Evolutionary conservation across 2,888 invertebrate genomes (phyloP).

Genomic region (Lepidocyrtoides sp.): DNA sequence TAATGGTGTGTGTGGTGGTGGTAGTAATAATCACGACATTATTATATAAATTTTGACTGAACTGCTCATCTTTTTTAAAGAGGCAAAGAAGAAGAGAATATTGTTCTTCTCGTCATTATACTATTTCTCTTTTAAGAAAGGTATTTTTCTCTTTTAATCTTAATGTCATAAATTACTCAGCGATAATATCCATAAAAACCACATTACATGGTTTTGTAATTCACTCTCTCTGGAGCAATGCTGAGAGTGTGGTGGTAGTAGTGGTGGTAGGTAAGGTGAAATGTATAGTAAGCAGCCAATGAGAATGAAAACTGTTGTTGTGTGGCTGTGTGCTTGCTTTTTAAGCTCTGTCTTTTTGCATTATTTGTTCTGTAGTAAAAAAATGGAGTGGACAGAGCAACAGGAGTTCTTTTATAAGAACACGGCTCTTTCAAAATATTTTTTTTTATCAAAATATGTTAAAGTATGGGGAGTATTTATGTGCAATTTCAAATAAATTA

Average conservation of each 20-base stretch:
- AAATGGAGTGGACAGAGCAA: neutral
- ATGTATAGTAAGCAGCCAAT: conserved; percentile 13
- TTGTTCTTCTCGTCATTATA: conserved; percentile 55
- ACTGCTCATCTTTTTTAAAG: neutral
- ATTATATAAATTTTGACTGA: conserved; percentile 29
- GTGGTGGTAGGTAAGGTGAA: too few relatives aligned
- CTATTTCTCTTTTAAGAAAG: conserved; percentile 21
- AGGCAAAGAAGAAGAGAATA: conserved; percentile 13
- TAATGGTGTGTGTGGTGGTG: conserved; percentile 15
- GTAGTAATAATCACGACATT: neutral
- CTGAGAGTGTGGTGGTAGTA: too few relatives aligned
- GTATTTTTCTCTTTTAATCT: conserved; percentile 67
- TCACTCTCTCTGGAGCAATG: conserved; percentile 59
- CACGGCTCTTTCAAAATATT: neutral
- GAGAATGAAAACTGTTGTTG: neutral
- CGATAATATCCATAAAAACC: conserved; percentile 83
- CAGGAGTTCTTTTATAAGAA: neutral
- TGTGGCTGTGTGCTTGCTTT: neutral
- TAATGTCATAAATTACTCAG: conserved; percentile 82
- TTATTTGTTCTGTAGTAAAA: neutral
- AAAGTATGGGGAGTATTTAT: neutral
- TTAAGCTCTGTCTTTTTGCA: neutral
- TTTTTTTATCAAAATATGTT: too few relatives aligned
- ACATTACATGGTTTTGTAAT: conserved; percentile 73
- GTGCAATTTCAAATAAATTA: neutral